Conservation (phyloP, 2,888 invertebrate genomes). For the Bellardia pandia region DNA sequence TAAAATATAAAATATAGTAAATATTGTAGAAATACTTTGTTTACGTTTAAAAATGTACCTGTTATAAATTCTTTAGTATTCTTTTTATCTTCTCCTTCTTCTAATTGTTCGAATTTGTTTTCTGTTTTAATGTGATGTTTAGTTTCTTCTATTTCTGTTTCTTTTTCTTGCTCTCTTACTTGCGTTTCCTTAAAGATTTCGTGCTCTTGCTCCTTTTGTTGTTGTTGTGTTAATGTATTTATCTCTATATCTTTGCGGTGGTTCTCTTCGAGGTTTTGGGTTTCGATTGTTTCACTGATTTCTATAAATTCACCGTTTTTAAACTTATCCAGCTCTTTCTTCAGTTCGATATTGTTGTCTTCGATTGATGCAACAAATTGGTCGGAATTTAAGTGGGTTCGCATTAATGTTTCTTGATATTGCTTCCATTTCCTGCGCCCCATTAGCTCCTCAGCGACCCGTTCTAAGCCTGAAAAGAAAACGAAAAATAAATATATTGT, state of each 20-base stretch:
- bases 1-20: neutral
- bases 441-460: conserved; percentile 98
- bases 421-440: conserved; percentile 98
- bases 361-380: conserved; percentile 76
- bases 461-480: conserved; percentile 91
- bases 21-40: neutral
- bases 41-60: conserved; percentile 36
- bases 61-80: conserved; percentile 35
- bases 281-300: conserved; percentile 72
- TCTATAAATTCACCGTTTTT: conserved; percentile 58
- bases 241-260: conserved; percentile 83
- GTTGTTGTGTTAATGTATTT: conserved; percentile 83
- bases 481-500: neutral
- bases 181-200: conserved; percentile 24
- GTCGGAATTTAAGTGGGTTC: conserved; percentile 84
- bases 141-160: conserved; percentile 11
- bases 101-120: neutral
- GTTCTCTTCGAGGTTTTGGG: conserved; percentile 78
- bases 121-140: conserved; percentile 49
- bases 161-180: conserved; percentile 26
- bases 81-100: conserved; percentile 10
- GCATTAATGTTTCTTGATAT: conserved; percentile 91
- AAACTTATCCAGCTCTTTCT: conserved; percentile 73
- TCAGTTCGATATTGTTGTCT: conserved; percentile 79
- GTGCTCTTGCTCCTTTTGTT: conserved; percentile 60